Percentiles rank a stretch among this genome's conserved stretches.
These are phyloP conservation scores for Phrixothrix hirtus DNA, from an alignment of 2,888 invertebrate genomes.

Conservation along the genomic window DNA sequence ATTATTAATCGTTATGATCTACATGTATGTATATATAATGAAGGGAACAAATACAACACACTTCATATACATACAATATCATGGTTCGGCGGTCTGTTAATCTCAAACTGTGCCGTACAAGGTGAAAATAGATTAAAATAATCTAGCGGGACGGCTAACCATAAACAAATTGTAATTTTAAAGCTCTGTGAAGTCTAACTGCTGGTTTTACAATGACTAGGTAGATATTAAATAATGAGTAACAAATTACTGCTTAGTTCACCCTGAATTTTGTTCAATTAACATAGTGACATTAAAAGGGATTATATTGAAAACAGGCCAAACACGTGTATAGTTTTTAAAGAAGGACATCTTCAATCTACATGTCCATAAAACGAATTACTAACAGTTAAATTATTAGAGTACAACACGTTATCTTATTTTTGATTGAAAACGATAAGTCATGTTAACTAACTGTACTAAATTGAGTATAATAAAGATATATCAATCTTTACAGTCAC, in stretches of 20 bases:
- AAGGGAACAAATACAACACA: constrained; percentile 15
- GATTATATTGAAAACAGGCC: constrained; percentile 17
- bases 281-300: constrained; percentile 17
- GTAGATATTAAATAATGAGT: constrained; percentile 14
- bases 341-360: too few species aligned
- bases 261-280: constrained; percentile 15
- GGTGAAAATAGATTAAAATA: constrained; percentile 49
- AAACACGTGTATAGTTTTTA: too few species aligned
- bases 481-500: too few species aligned
- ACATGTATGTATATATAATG: constrained; percentile 16
- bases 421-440: too few species aligned
- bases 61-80: constrained; percentile 30
- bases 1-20: constrained; percentile 23
- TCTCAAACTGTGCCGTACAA: constrained; percentile 25
- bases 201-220: constrained; percentile 24
- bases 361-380: too few species aligned
- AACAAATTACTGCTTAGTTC: constrained; percentile 10
- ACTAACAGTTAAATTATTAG: too few species aligned
- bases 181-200: constrained; percentile 24
- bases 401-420: too few species aligned
- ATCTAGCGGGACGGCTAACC: constrained; percentile 47
- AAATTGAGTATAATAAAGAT: too few species aligned
- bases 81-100: constrained; percentile 33
- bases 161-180: constrained; percentile 47
- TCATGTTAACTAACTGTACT: too few species aligned